Percentiles rank a stretch among this genome's conserved stretches.
Conservation (phyloP, 2,888 invertebrate genomes). For the Pyrgus malvae region DNA sequence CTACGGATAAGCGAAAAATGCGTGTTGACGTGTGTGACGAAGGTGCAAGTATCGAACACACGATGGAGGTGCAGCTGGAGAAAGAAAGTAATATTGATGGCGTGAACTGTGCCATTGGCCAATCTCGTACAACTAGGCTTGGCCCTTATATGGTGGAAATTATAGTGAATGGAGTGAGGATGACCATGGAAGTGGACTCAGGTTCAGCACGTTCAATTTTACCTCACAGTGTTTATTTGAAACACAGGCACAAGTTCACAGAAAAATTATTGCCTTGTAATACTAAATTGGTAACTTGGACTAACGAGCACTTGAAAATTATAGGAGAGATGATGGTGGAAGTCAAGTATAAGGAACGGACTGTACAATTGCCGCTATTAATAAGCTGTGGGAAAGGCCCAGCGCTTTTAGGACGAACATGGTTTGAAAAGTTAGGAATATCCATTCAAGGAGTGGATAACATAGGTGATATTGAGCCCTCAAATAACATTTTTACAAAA, state of each 20-base stretch:
- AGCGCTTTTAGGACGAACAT: neutral
- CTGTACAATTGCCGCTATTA: neutral
- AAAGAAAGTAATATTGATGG: neutral
- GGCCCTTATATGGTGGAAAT: neutral
- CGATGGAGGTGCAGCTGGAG: neutral
- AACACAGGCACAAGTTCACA: neutral
- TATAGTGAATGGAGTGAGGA: neutral
- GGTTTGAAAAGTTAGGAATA: neutral
- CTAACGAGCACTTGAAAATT: constrained; percentile 8
- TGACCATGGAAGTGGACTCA: neutral
- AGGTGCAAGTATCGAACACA: neutral
- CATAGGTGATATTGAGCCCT: neutral
- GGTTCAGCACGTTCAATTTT: constrained; percentile 4
- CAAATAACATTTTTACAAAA: neutral
- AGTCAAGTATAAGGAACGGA: neutral
- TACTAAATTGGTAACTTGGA: constrained; percentile 1
- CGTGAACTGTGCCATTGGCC: neutral
- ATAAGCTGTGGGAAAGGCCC: constrained; percentile 9
- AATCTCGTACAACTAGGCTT: no score
- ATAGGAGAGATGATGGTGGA: constrained; percentile 2
- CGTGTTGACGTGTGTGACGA: neutral
- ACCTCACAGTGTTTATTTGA: constrained; percentile 3
- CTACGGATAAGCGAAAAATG: neutral
- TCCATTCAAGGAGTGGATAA: neutral
- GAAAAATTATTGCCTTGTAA: neutral